A percentile compares a stretch with the other conserved stretches of the same genome.
Evolutionary conservation across 2,888 invertebrate species (phyloP).

Genomic region (Chelonus formosanus): DNA sequence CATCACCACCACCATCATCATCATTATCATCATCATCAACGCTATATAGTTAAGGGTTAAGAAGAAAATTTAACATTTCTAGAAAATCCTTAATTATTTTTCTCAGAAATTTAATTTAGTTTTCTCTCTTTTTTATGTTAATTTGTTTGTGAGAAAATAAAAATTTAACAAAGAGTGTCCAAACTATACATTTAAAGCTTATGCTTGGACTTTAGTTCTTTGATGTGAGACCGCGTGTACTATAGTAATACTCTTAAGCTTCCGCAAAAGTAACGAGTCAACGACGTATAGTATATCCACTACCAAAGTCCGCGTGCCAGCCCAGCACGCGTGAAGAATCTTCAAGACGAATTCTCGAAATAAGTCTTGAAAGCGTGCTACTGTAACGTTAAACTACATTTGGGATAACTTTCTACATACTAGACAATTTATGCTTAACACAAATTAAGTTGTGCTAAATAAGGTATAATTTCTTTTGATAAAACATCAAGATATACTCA

Average conservation of each 20-base stretch:
- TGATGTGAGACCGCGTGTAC: neutral
- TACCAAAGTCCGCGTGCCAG: conserved; percentile 41
- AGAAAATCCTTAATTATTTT: no score
- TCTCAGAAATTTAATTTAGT: no score
- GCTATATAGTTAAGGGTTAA: no score
- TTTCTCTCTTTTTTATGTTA: no score
- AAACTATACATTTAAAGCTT: neutral
- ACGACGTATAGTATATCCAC: conserved; percentile 18
- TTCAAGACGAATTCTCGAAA: conserved; percentile 47
- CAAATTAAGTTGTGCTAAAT: no score
- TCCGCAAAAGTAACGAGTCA: conserved; percentile 47
- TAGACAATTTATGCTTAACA: neutral
- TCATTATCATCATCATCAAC: no score
- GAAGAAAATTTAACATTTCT: no score
- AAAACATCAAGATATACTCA: no score
- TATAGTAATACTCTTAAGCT: conserved; percentile 37
- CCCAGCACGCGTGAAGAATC: conserved; percentile 51
- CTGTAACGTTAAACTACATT: conserved; percentile 5
- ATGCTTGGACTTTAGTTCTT: neutral
- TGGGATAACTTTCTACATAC: neutral
- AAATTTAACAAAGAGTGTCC: no score
- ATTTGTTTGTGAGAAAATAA: no score
- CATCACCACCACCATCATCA: no score
- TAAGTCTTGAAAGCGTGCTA: conserved; percentile 39
- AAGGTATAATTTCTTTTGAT: no score